Conservation (phyloP, 2,888 invertebrate species). For the Mesochorus sp. region DNA sequence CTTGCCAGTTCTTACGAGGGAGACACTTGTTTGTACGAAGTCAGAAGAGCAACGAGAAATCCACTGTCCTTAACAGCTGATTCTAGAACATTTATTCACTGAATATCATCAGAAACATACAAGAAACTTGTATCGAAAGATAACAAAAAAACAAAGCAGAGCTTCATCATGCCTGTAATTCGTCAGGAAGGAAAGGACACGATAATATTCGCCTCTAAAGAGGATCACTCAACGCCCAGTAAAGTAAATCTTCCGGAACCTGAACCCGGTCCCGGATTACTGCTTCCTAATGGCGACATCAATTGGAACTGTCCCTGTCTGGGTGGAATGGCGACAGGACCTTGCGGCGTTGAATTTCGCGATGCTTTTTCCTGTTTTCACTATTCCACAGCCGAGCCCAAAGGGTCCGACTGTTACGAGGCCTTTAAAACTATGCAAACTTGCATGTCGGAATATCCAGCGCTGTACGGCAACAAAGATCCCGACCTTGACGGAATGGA, state of each 20-base stretch:
- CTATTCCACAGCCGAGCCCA: constrained; percentile 93
- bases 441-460: constrained; percentile 94
- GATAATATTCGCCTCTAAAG: constrained; percentile 91
- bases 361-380: constrained; percentile 98
- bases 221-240: constrained; percentile 90
- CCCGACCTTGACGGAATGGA: constrained; percentile 86
- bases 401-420: constrained; percentile 96
- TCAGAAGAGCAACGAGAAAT: constrained; percentile 83
- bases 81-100: constrained; percentile 75
- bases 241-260: constrained; percentile 87
- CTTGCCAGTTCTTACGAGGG: constrained; percentile 83
- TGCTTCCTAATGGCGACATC: constrained; percentile 93
- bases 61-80: constrained; percentile 77
- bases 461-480: constrained; percentile 89
- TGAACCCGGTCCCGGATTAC: constrained; percentile 90
- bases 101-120: constrained; percentile 14
- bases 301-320: constrained; percentile 99
- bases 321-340: constrained; percentile 98
- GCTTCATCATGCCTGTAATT: constrained; percentile 72
- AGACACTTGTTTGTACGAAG: constrained; percentile 83
- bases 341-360: constrained; percentile 96
- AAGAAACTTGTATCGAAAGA: constrained; percentile 3
- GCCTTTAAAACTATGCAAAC: constrained; percentile 95
- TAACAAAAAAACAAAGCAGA: constrained; percentile 24
- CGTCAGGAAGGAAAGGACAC: constrained; percentile 88